These are phyloP conservation scores for Scytalopus superciliaris DNA, from an alignment of 2,113 vertebrate genomes.

Conservation along the genomic window DNA sequence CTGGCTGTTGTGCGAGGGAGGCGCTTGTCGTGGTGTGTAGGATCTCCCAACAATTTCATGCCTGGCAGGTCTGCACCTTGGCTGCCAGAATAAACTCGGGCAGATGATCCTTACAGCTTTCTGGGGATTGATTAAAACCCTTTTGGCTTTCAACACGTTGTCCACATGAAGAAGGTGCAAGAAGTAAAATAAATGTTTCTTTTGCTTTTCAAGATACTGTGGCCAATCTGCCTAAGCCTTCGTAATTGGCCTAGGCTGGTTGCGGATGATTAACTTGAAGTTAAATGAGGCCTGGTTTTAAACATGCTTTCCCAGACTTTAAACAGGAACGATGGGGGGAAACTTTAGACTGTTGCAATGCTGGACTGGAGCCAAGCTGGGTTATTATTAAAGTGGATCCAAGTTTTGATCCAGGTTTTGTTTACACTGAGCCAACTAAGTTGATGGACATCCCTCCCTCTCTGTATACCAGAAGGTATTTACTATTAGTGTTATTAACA, in stretches of 20 bases:
- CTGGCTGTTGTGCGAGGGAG: not conserved
- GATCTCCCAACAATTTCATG: conserved; percentile 42
- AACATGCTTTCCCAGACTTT: conserved; percentile 72
- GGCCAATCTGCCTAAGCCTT: conserved; percentile 28
- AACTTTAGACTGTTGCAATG: conserved; percentile 48
- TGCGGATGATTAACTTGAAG: conserved; percentile 77
- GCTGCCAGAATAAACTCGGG: conserved; percentile 30
- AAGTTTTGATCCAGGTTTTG: conserved; percentile 77
- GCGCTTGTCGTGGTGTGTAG: not conserved
- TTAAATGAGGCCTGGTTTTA: conserved; percentile 79
- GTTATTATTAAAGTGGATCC: conserved; percentile 75
- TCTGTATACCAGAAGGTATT: not conserved
- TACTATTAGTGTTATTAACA: not conserved
- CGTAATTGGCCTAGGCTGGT: conserved; percentile 43
- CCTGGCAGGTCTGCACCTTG: conserved; percentile 38
- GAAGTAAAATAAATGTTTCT: conserved; percentile 70
- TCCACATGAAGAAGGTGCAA: conserved; percentile 70
- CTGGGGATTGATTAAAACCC: conserved; percentile 56
- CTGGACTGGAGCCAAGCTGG: conserved; percentile 71
- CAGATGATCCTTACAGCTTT: conserved; percentile 24
- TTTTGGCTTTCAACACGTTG: conserved; percentile 58
- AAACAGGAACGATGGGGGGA: conserved; percentile 62
- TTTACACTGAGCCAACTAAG: conserved; percentile 32
- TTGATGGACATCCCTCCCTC: conserved; percentile 35
- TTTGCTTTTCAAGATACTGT: conserved; percentile 39